Base-by-base conservation (phyloP, 2,888 invertebrate genomes). In the Pandemis corylana region DNA sequence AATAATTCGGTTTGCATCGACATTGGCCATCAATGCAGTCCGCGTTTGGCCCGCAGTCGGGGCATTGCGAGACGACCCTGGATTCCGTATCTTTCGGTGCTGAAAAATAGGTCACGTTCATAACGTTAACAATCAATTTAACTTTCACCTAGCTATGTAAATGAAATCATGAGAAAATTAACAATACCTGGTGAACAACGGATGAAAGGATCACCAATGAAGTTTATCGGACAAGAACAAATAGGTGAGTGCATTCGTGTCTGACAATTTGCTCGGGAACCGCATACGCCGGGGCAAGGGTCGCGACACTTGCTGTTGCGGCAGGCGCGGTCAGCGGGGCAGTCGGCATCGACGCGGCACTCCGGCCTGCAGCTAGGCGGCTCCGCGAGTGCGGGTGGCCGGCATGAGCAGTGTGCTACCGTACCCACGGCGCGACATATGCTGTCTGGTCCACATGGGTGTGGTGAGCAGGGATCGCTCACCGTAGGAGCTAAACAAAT, bases 291-390 rank as follows among this genome's bases (percentile, higher is more conserved):
- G 13, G 96, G 96, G 81, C 97, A 97, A 49, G 97, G 97, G 84
- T 97, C 96, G 75, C 94, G 94, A 83, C 97, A 97, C 81, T 96
- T 96, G 77, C 95, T 95, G 79, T 95, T 94, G 28, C 96, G 95
- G 84, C 97, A 97, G 13, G 96, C 96, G 73, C 95, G 95, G 71
- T 96, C 95, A 42, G 94, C 93, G 0, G 96, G 90, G 82, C 97
- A 97, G 76, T 96, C 96, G 7, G 94, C 93, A 85, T 97, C 97
- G 71, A 95, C 94, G 12, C 96, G 95, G 85, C 97, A 97, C 87
- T 97, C 97, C 0, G 97, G 97, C 77, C 96, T 94, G 85, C 97
- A 98, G 78, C 95, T 95, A 5, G 97, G 97, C 46, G 98, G 97
- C n/a, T 95, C 95, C 44, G 96, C 96, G 66, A 95, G 93, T 87